Evolutionary conservation across 2,797 vertebrate species (phyloP), one percentile per base, ranked within the genome.

Genomic region (Megaceryle alcyon): DNA sequence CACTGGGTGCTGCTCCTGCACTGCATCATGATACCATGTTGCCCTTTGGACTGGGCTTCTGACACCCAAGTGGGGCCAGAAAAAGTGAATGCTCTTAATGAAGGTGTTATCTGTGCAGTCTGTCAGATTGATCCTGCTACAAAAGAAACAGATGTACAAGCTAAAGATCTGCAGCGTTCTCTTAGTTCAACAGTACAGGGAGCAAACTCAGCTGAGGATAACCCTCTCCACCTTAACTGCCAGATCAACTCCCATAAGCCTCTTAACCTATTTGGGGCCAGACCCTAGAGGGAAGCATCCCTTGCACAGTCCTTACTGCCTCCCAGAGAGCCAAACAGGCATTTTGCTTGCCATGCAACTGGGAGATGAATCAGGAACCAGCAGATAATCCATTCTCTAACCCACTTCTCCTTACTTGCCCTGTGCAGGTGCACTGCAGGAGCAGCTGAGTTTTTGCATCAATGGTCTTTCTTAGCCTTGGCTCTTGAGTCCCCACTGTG

Each of bases 281-380:
- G 37, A 51, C 17, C 80, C 41, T 25, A 31, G 22, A 61, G 31
- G 16, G n/a, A 66, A 82, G 46, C 15, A 43, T 43, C 29, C 26
- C 37, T 28, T 23, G 48, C 41, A 64, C 18, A 37, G 48, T 46
- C 60, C 48, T 59, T 54, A 8, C 20, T 59, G 54, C 66, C 81
- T 41, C 54, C 56, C 43, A 35, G 28, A 64, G 26, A 17, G 49
- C n/a, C 12, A 1, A 31, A 20, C 2, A 41, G 43, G 59, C 7
- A 0, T 31, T 68, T 28, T 57, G 7, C 49, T 86, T 41, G 81
- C 72, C 1, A 0, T 11, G 31, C 9, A 43, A 41, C 1, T 0
- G 4, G 72, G 43, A 59, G 46, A 28, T 16, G n/a, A 46, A 35
- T 14, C 31, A 37, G 70, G 41, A 59, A 20, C 46, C 85, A 80